phyloP scores from a whole-genome alignment of 2,113 vertebrate species.

The Stigmatopora nigra region DNA sequence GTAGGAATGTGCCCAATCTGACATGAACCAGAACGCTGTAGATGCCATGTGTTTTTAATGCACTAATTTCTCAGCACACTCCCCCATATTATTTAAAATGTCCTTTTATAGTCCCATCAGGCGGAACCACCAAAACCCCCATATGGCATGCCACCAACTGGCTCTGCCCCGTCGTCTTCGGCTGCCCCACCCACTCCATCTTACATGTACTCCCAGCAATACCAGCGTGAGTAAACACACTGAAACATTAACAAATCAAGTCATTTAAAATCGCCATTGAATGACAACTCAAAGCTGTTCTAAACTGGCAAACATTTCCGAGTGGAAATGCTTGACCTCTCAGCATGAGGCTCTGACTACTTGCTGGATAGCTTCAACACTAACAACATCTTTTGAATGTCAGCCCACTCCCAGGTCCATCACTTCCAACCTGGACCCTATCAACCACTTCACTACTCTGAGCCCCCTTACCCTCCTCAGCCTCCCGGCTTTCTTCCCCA shows the following conservation, averaged over 20 bases:
- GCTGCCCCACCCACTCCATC: slow-evolving; percentile 51
- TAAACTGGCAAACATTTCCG: slow-evolving; percentile 26
- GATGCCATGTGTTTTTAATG: no score
- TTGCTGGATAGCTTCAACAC: slow-evolving; percentile 14
- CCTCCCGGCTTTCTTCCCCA: slow-evolving; percentile 64
- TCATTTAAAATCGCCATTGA: neutral
- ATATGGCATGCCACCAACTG: slow-evolving; percentile 71
- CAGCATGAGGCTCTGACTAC: neutral
- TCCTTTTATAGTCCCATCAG: slow-evolving; percentile 50
- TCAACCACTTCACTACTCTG: slow-evolving; percentile 78
- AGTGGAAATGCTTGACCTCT: slow-evolving; percentile 18
- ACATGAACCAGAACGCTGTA: no score
- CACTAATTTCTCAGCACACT: no score
- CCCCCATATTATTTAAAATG: neutral
- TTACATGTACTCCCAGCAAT: slow-evolving; percentile 61
- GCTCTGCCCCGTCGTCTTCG: slow-evolving; percentile 36
- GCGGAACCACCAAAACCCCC: slow-evolving; percentile 73
- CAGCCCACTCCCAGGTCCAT: slow-evolving; percentile 81
- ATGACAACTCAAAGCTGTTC: neutral
- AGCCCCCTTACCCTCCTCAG: slow-evolving; percentile 63
- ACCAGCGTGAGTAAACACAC: neutral
- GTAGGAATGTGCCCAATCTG: no score
- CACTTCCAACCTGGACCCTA: slow-evolving; percentile 79
- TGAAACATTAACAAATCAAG: neutral
- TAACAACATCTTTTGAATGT: slow-evolving; percentile 58